Percentiles rank a stretch among this genome's conserved stretches.
Conservation (phyloP, 2,888 invertebrate species). For the Calameuta pallipes region DNA sequence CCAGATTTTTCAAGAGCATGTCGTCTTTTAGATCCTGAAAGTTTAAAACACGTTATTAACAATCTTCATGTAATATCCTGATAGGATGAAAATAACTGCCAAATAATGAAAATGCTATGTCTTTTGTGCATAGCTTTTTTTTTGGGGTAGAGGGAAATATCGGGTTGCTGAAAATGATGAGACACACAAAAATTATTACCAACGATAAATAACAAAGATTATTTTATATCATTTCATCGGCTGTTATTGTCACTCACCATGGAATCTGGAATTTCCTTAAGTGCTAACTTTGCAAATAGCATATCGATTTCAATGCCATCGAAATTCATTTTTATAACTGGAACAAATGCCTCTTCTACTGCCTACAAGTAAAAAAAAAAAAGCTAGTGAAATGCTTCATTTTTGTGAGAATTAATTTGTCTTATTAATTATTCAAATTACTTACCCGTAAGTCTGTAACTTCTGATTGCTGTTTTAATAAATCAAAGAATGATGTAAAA, state of each 20-base stretch:
- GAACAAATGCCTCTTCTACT: slow-evolving; percentile 98
- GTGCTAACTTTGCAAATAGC: slow-evolving; percentile 92
- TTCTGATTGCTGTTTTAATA: slow-evolving; percentile 87
- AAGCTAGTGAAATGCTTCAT: slow-evolving; percentile 2
- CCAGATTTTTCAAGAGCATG: slow-evolving; percentile 90
- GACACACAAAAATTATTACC: not conserved
- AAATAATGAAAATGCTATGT: not conserved
- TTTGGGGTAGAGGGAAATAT: not conserved
- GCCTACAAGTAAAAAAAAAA: slow-evolving; percentile 70
- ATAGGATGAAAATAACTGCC: not conserved
- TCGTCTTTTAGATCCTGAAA: slow-evolving; percentile 88
- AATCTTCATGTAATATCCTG: not conserved
- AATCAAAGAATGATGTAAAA: slow-evolving; percentile 93
- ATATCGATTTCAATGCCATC: slow-evolving; percentile 99
- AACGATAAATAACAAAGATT: not conserved
- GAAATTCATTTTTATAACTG: slow-evolving; percentile 99
- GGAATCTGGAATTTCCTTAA: slow-evolving; percentile 94
- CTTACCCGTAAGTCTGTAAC: slow-evolving; percentile 83
- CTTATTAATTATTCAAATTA: slow-evolving; percentile 12
- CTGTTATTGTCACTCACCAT: slow-evolving; percentile 60
- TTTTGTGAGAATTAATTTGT: not conserved
- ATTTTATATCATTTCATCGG: not conserved
- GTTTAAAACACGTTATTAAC: not conserved
- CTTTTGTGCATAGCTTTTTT: not conserved
- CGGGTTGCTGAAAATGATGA: not conserved